These are phyloP conservation scores for Lepus americanus DNA, from an alignment of 2,113 vertebrate genomes.

Conservation along the genomic window DNA sequence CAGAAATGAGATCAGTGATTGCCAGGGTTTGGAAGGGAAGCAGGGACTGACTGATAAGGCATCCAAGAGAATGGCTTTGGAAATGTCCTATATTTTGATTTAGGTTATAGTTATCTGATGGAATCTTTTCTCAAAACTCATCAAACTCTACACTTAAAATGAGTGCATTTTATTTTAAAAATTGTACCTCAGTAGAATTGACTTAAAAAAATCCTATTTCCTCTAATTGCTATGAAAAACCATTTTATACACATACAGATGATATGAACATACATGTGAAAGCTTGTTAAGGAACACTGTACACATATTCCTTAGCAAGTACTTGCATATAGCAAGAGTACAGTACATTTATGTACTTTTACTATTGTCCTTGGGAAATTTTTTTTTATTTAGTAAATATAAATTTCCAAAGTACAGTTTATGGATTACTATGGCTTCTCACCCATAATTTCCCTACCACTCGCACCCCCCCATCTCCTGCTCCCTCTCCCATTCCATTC, in stretches of 20 bases:
- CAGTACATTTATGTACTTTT: not conserved
- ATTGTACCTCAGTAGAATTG: not conserved
- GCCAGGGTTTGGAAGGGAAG: no score
- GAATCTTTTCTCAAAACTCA: not conserved
- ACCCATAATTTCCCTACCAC: no score
- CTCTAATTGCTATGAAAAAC: not conserved
- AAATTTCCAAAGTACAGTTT: no score
- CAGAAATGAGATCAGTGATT: no score
- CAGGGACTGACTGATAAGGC: not conserved
- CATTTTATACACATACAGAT: not conserved
- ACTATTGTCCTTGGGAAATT: not conserved
- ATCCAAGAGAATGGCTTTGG: not conserved
- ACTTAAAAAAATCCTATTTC: not conserved
- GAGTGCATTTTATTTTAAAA: no score
- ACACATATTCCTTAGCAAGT: not conserved
- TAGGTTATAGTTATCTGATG: not conserved
- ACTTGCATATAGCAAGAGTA: not conserved
- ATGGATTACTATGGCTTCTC: no score
- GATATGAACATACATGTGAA: not conserved
- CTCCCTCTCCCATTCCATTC: no score
- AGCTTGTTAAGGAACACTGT: not conserved
- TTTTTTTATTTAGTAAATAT: no score
- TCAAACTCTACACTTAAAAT: no score
- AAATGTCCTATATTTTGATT: constrained; percentile 27
- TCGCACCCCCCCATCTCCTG: no score